These are phyloP conservation scores for Dreissena polymorpha DNA, from an alignment of 1,140 invertebrate species.

Conservation along the genomic window DNA sequence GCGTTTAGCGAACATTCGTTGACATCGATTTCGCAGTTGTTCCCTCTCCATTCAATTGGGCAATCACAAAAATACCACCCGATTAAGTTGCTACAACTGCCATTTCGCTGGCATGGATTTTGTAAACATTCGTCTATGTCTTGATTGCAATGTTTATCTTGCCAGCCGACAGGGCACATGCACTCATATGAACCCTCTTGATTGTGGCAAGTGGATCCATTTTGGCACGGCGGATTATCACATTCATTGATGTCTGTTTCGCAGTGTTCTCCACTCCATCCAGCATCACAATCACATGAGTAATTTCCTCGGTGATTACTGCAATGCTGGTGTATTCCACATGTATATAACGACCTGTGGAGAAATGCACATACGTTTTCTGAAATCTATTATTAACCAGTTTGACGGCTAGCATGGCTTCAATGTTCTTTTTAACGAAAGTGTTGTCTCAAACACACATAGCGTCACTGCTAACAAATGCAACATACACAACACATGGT, in stretches of 20 bases:
- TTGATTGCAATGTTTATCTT: too few species aligned
- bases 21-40: not conserved
- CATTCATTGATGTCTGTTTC: not conserved
- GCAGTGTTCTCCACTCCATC: not conserved
- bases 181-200: too few species aligned
- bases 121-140: too few species aligned
- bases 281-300: not conserved
- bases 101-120: not conserved
- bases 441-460: too few species aligned
- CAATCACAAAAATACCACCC: not conserved
- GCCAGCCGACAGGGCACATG: too few species aligned
- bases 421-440: too few species aligned
- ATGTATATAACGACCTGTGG: not conserved
- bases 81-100: not conserved
- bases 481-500: too few species aligned
- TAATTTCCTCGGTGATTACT: not conserved
- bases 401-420: too few species aligned
- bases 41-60: not conserved
- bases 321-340: not conserved
- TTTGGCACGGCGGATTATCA: not conserved
- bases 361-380: constrained; percentile 57
- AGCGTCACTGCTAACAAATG: too few species aligned
- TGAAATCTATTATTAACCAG: too few species aligned
- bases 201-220: not conserved
- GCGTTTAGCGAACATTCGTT: not conserved